Evolutionary conservation across 2,888 invertebrate genomes (phyloP), one percentile per base, ranked within the genome.

Genomic region (Eupeodes luniger): DNA sequence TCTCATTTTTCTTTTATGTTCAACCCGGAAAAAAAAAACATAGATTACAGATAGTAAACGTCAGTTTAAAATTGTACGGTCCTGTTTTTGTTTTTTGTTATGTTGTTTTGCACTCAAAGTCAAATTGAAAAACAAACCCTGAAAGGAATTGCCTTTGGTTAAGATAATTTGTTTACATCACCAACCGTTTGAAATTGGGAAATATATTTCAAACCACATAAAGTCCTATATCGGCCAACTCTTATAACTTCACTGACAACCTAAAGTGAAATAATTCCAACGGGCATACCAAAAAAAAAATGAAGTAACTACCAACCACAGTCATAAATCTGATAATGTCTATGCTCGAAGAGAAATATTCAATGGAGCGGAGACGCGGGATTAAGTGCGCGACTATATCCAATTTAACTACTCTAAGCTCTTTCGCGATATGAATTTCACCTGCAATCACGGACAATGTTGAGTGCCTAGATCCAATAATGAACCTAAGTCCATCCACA

Each of bases 221-320:
- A 27, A 57, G 53, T 12, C 5, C 55, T 44, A 72, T 59, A 47
- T 59, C 59, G 47, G 57, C n/a, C 55, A 44, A 70, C 57, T 47
- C 72, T 59, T 27, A 72, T 59, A 72, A 72, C 14, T 47, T 5
- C 57, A 59, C 72, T 59, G 47, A 72, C 72, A 72, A 72, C 14
- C 59, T 5, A 57, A 55, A 83, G 51, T 72, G 53, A 79, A 74
- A 67, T 83, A 61, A 44, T 44, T 49, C 74, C 74, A 83, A 53
- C 34, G 74, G 83, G 59, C 74, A 79, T 49, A 47, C 2, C 27
- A 3, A 27, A 27, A 27, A 19, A 79, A 82, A 82, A 57, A 75
- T 86, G 82, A 79, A 80, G 59, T 83, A 82, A 83, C 82, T 86
- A 86, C 83, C 44, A 87, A 77, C 74, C 83, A 72, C 55, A 87